These are phyloP conservation scores for Scelioninae gen. 2 DNA, from an alignment of 2,888 invertebrate genomes.

Conservation along the genomic window DNA sequence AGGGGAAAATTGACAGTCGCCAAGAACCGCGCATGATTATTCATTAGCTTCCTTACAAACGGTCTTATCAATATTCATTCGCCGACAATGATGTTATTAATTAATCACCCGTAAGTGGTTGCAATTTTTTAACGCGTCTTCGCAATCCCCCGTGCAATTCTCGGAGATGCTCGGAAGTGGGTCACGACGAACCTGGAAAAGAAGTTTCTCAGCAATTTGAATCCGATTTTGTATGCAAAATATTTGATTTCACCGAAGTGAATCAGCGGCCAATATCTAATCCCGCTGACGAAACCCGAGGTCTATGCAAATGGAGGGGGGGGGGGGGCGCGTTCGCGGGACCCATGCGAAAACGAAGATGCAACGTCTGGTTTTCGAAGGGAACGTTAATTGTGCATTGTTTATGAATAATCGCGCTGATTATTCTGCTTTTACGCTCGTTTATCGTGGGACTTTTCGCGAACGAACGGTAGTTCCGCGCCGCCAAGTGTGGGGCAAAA, in stretches of 20 bases:
- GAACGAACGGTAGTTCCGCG: slow-evolving; percentile 8
- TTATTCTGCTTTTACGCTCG: neutral
- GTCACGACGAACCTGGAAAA: slow-evolving; percentile 48
- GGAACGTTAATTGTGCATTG: slow-evolving; percentile 20
- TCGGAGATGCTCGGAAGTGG: slow-evolving; percentile 29
- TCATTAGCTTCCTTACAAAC: slow-evolving; percentile 13
- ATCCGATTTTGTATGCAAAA: slow-evolving; percentile 53
- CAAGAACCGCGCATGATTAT: slow-evolving; percentile 18
- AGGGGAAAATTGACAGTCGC: no score
- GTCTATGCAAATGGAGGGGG: slow-evolving; percentile 5
- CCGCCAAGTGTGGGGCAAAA: neutral
- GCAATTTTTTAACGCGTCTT: slow-evolving; percentile 5
- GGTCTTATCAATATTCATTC: slow-evolving; percentile 1
- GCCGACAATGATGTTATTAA: slow-evolving; percentile 23
- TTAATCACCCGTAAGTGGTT: slow-evolving; percentile 23
- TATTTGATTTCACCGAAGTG: slow-evolving; percentile 48
- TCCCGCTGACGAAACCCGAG: slow-evolving; percentile 24
- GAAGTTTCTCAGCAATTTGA: slow-evolving; percentile 46
- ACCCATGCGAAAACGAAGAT: slow-evolving; percentile 11
- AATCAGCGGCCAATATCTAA: slow-evolving; percentile 26
- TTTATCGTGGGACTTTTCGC: slow-evolving; percentile 11
- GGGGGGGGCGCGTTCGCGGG: no score
- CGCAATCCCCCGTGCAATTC: slow-evolving; percentile 21
- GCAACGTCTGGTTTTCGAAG: neutral
- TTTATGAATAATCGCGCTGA: slow-evolving; percentile 17